These are phyloP conservation scores for Acestrorhynchus altus DNA, from an alignment of 2,797 vertebrate species.

Conservation along the genomic window DNA sequence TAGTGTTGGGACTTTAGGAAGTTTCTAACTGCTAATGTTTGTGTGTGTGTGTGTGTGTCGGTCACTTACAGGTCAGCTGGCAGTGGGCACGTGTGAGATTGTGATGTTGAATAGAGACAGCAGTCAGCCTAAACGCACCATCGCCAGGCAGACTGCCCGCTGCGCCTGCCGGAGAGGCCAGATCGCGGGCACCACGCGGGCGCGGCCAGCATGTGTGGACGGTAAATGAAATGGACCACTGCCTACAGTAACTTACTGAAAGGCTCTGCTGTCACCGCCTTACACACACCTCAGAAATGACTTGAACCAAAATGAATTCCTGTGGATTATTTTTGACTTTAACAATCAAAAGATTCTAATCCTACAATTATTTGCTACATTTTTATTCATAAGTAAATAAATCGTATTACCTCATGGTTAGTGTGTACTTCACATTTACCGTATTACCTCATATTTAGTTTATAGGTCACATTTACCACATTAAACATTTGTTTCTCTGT, in stretches of 20 bases:
- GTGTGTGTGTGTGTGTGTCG: constrained; percentile 39
- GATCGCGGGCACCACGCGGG: constrained; percentile 85
- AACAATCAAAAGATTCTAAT: no score
- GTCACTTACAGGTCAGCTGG: constrained; percentile 81
- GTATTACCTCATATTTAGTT: no score
- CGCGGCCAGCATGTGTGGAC: constrained; percentile 85
- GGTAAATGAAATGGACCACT: constrained; percentile 71
- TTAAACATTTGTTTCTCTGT: no score
- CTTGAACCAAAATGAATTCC: no score
- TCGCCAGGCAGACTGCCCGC: constrained; percentile 86
- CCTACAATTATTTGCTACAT: no score
- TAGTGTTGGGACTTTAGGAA: neutral
- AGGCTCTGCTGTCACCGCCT: neutral
- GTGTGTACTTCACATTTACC: no score
- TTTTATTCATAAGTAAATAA: no score
- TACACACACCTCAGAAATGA: neutral
- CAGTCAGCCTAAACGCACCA: constrained; percentile 84
- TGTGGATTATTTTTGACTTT: no score
- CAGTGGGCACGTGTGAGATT: constrained; percentile 86
- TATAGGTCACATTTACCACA: no score
- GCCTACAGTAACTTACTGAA: neutral
- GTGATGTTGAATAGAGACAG: constrained; percentile 88
- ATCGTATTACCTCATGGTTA: no score
- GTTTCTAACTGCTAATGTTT: constrained; percentile 32
- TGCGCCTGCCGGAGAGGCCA: constrained; percentile 87